These are phyloP conservation scores for Nothura maculosa DNA, from an alignment of 2,797 vertebrate genomes.

Conservation along the genomic window DNA sequence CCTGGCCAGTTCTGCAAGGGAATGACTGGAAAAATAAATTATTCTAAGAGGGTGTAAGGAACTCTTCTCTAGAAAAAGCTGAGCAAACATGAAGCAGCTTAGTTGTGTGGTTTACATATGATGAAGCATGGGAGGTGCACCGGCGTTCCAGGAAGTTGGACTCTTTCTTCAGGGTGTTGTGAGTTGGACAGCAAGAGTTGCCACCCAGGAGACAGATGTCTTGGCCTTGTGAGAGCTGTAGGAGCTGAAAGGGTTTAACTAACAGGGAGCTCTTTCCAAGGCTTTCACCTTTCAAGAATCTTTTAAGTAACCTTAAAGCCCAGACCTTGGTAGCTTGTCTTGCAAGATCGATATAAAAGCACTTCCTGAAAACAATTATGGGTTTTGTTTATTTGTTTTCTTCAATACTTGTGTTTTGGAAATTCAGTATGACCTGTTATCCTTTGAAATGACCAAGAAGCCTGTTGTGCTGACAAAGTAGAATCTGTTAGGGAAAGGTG, in stretches of 20 bases:
- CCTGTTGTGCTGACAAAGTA: conserved; percentile 42
- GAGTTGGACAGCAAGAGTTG: neutral
- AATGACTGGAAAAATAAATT: neutral
- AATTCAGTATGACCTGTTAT: conserved; percentile 33
- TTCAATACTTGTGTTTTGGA: conserved; percentile 8
- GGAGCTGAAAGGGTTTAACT: neutral
- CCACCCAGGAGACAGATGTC: neutral
- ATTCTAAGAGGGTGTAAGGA: conserved; percentile 12
- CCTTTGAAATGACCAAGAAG: conserved; percentile 21
- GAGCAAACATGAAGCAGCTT: neutral
- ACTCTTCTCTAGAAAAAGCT: conserved; percentile 6
- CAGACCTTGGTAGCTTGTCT: neutral
- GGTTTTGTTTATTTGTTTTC: neutral
- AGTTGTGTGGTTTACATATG: neutral
- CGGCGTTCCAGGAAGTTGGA: neutral
- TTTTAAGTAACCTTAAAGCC: neutral
- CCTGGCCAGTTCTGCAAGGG: neutral
- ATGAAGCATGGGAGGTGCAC: neutral
- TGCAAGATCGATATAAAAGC: neutral
- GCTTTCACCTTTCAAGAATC: accelerated
- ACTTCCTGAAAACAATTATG: conserved; percentile 46
- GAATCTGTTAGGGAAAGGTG: conserved; percentile 6
- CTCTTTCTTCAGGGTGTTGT: neutral
- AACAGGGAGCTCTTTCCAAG: neutral
- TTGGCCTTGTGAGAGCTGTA: neutral